Conservation (phyloP, 2,888 invertebrate genomes). For the Argyresthia albistria region DNA sequence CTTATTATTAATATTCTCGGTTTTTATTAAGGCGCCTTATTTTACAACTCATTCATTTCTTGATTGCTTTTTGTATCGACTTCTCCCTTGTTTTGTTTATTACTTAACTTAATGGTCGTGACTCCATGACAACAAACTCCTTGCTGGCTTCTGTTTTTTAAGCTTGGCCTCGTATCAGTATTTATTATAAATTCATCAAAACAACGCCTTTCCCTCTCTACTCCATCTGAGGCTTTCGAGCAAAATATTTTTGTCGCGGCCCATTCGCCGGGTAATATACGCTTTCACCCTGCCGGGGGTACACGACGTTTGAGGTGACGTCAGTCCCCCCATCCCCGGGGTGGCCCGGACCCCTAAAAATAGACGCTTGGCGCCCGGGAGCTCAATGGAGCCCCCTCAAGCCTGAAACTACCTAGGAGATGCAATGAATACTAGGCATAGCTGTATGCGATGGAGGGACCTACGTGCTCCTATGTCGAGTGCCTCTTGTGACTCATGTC, state of each 20-base stretch:
- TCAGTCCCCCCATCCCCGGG: background rate
- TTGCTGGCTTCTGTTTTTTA: background rate
- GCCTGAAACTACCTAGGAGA: background rate
- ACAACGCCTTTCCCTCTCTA: background rate
- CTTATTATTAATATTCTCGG: too few relatives aligned
- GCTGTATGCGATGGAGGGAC: too few relatives aligned
- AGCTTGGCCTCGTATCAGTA: background rate
- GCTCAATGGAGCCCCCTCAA: slow-evolving; percentile 44
- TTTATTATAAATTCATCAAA: background rate
- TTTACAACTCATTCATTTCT: background rate
- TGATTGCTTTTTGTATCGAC: background rate
- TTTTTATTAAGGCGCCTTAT: background rate
- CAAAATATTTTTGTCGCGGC: background rate
- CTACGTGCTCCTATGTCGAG: too few relatives aligned
- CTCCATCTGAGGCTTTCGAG: background rate
- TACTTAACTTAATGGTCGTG: too few relatives aligned
- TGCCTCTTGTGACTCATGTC: too few relatives aligned
- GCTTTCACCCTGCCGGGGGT: background rate
- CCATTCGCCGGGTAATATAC: background rate
- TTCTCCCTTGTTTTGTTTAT: too few relatives aligned
- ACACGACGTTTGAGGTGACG: slow-evolving; percentile 1
- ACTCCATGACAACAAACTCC: too few relatives aligned
- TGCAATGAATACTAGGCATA: too few relatives aligned
- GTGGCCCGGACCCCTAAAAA: slow-evolving; percentile 43
- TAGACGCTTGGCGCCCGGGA: slow-evolving; percentile 54